Base-by-base conservation (phyloP, 2,797 vertebrate genomes). In the Parambassis ranga region DNA sequence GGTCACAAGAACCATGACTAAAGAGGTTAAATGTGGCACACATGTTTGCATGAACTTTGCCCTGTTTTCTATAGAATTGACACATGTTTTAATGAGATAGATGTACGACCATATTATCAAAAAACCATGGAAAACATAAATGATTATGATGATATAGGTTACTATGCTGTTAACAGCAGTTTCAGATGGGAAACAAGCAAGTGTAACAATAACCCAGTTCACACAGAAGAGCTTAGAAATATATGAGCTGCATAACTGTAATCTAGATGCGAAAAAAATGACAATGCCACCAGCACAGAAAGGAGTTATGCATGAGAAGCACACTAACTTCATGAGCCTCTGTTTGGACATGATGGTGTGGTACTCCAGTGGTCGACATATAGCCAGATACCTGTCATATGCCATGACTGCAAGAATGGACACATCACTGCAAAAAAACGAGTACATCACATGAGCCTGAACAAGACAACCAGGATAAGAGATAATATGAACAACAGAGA, bases 41-140 rank as follows among this genome's bases (percentile, higher is more conserved):
- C 82, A 83, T 15, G 85, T 83, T 14, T 82, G 76, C 76, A 83
- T 77, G 36, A 81, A 87, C 55, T 78, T 84, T 6, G 19, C 38
- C 9, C 62, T 71, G 4, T 68, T 79, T 36, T 83, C 76, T n/a
- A 24, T 9, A 14, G 78, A 82, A 16, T 31, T 42, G 2, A 58
- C 27, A 68, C 69, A 82, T 0, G 52, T 77, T 53, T 68, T 71
- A 20, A 85, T 52, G 1, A 83, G 14, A 52, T 48, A 63, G 4
- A 83, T 24, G 13, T 81, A 85, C 1, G 82, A 75, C 63, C 65
- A 68, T n/a, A 77, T 0, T 8, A 85, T 82, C 1, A 77, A 74
- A 4, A 19, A 0, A 26, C 36, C 41, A 4, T 80, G 8, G 32
- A 28, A 7, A 0, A 64, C 7, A 13, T 75, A 80, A 22, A 82